These are phyloP conservation scores for Cydia strobilella DNA, from an alignment of 1,140 invertebrate species.

Conservation along the genomic window DNA sequence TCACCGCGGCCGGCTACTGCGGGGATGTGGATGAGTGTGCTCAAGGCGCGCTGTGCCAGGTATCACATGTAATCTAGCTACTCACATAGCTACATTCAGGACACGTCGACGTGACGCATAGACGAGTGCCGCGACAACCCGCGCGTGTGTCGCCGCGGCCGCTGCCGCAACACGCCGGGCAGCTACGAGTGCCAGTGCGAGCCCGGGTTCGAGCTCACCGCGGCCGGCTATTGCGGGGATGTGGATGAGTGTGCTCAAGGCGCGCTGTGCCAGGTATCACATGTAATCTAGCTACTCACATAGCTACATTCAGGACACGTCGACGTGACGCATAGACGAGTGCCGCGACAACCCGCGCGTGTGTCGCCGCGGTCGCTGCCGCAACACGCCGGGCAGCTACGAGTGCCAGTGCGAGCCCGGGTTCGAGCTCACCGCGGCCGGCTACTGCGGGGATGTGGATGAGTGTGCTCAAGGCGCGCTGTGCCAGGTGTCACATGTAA, in stretches of 20 bases:
- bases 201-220: too few species aligned
- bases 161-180: constrained; percentile 52
- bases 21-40: too few species aligned
- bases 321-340: constrained; percentile 82
- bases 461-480: constrained; percentile 83
- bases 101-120: constrained; percentile 82
- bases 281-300: too few species aligned
- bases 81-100: too few species aligned
- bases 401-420: constrained; percentile 84
- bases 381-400: constrained; percentile 86
- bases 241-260: constrained; percentile 87
- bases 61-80: too few species aligned
- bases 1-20: too few species aligned
- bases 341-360: constrained; percentile 79
- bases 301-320: too few species aligned
- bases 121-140: constrained; percentile 86
- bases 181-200: too few species aligned
- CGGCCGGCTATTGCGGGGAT: too few species aligned
- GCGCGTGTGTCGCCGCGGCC: constrained; percentile 43
- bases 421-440: constrained; percentile 87
- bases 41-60: too few species aligned
- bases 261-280: constrained; percentile 54
- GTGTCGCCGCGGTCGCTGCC: constrained; percentile 47
- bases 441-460: constrained; percentile 89
- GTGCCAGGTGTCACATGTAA: constrained; percentile 74